Evolutionary conservation across 2,113 vertebrate species (phyloP).

Genomic region (Paradisaea rubra): DNA sequence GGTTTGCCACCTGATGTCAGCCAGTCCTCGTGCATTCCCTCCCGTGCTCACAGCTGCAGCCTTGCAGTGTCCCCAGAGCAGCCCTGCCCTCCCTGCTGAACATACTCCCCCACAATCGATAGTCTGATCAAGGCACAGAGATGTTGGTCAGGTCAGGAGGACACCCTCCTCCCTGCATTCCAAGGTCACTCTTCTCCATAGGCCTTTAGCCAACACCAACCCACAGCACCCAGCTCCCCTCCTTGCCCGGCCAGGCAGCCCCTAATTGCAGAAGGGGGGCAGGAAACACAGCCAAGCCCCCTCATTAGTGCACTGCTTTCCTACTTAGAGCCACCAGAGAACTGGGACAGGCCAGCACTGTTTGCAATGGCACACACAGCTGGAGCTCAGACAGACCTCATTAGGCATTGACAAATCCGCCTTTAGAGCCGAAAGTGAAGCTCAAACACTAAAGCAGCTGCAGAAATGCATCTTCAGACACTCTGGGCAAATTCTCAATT

Average conservation of each 20-base stretch:
- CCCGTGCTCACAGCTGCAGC: not conserved
- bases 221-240: not conserved
- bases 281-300: not conserved
- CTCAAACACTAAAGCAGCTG: not conserved
- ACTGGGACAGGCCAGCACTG: not conserved
- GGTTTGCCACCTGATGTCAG: not conserved
- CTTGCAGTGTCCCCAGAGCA: accelerated
- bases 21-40: accelerated
- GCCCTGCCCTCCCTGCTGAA: not conserved
- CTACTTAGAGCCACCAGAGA: not conserved
- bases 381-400: slow-evolving; percentile 7
- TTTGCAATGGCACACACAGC: not conserved
- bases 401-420: not conserved
- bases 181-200: not conserved
- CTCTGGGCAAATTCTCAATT: not conserved
- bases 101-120: accelerated
- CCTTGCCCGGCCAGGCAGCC: accelerated
- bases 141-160: not conserved
- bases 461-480: not conserved
- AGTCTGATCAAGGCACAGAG: not conserved
- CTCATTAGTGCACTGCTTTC: not conserved
- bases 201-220: not conserved
- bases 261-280: not conserved
- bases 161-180: not conserved
- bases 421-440: not conserved